Evolutionary conservation across 2,113 vertebrate species (phyloP), one percentile per base, ranked within the genome.

Genomic region (Tonatia bakeri): DNA sequence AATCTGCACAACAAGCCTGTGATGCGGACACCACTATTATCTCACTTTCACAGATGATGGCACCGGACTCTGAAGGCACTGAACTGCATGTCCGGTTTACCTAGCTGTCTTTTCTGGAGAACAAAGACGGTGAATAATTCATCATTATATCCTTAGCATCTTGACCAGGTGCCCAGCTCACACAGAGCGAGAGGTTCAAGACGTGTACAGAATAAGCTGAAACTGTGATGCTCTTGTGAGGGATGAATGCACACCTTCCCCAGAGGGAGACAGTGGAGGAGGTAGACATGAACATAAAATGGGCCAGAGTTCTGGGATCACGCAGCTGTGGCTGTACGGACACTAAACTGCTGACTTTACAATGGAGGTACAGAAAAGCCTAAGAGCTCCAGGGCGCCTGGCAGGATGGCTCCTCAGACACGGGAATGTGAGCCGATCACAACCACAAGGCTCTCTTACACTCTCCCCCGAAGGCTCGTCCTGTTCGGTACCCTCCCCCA

Each of bases 391-490:
- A n/a, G n/a, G 15, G 9, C 3, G 1, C 69, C 47, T 75, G 20
- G 13, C 11, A 7, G 26, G 36, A 64, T 16, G 4, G 59, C 22
- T 65, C 52, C 13, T 20, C 75, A 36, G 36, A 52, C 10, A n/a
- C 33, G 40, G 36, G 26, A 43, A 47, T 9, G 24, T 28, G 73
- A 87, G 28, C 24, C 4, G 2, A 33, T 38, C 36, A 45, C 5
- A 2, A 72, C 43, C 31, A 24, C 0, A 13, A 24, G 50, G 20
- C 9, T 87, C 45, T 28, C 19, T 16, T 5, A 5, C 0, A 0
- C n/a, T 72, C 16, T 13, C 40, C 52, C 40, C 9, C 0, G 0
- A 76, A 22, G 7, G 56, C 17, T 52, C 59, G 43, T 40, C 50
- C 75, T 40, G 8, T 52, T 73, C 31, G 4, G n/a, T n/a, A 24